Base-by-base conservation (phyloP, 2,888 invertebrate genomes). In the Stenichneumon culpator region DNA sequence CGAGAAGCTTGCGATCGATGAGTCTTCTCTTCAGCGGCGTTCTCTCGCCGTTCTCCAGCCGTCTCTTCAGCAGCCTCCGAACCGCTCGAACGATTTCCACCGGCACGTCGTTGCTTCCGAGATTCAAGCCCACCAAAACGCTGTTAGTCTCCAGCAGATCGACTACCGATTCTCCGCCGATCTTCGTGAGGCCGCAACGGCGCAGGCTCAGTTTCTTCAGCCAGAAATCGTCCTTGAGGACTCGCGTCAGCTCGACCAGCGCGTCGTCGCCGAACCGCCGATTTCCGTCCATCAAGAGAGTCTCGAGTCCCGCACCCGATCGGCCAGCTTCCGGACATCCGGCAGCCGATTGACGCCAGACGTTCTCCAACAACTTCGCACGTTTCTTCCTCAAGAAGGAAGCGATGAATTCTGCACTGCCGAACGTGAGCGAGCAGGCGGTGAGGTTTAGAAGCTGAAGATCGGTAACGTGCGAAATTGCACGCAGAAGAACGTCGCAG, bases 211-310 rank as follows among this genome's bases (percentile, higher is more conserved):
- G 81, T 2, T 82, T 85, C 65, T 79, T 90, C 65, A 91, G 47
- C 88, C 87, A 90, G 22, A 87, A 87, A 32, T 91, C 89, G 39
- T 84, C 86, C 50, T 86, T 88, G 28, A 91, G 83, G 0, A 70
- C 73, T 9, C 67, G 7, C 22, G 47, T 65, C 60, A 91, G 74
- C 5, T 70, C 68, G 0, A 74, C 77, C 2, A 90, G 19, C 1
- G 90, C 90, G 4, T 32, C 67, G 70, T 91, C 89, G 1, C 87
- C 74, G 11, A 91, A 85, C 74, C 88, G 88, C 5, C 73, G 79
- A 88, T 91, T 91, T 54, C 68, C 77, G 25, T 89, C 87, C 32
- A 91, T 73, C n/a, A 89, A 81, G 60, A 91, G 60, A 1, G 86
- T 84, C 7, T 72, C 87, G 5, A 91, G 47, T 68, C 90, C 90